Base-by-base conservation (phyloP, 2,888 invertebrate species). In the Drepana falcataria region DNA sequence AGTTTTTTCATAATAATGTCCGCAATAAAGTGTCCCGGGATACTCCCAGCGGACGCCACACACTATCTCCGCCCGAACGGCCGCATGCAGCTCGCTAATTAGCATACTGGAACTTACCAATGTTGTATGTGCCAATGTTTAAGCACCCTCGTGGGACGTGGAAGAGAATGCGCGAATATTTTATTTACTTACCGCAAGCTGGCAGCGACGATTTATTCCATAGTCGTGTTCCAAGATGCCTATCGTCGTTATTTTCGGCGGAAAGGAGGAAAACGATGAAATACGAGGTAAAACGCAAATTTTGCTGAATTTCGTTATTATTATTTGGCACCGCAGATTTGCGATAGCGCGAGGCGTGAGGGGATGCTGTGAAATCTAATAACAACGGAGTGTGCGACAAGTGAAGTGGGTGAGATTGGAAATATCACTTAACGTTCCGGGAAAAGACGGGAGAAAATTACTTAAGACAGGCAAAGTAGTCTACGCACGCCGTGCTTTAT, bases 291-390 rank as follows among this genome's bases (percentile, higher is more conserved):
- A 70, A 74, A 81, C 77, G 78, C 76, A 83, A 84, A 86, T 83
- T 84, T 73, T 60, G 77, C 77, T 69, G 79, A 81, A 81, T 85
- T 77, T 79, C 75, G 76, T 83, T 85, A 81, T 82, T 73, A 77
- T 80, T 81, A 83, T 85, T 83, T 79, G 81, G 73, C 79, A 77
- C 71, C 78, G 71, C 71, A 78, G 76, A 83, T 81, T 72, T 70
- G 65, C 72, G 79, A 82, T 81, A 83, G 76, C 71, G 71, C 65
- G 59, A 52, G 48, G 69, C 66, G 70, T 66, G 49, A 51, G 53
- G 57, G 63, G 68, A 60, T 68, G 71, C 75, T 77, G 75, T 75
- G 75, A 77, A 77, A 83, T 84, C 83, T 74, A 77, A 79, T 85
- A 83, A 83, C 83, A 80, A 72, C 63, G 64, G 61, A 69, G 66